Conservation (phyloP, 2,113 vertebrate species). For the Leucopsar rothschildi region DNA sequence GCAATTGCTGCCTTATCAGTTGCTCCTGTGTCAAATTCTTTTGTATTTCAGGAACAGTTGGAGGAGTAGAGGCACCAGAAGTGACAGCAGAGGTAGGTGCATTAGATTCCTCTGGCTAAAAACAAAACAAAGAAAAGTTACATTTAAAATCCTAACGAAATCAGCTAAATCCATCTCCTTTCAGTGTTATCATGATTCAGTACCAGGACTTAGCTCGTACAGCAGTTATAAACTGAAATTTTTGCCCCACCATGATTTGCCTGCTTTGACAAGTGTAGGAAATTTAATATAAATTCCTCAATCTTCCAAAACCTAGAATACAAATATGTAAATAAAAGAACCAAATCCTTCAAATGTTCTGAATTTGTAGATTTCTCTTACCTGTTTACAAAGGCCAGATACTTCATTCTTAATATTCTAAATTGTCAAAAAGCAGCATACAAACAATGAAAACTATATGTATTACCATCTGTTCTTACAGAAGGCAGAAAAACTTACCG, state of each 20-base stretch:
- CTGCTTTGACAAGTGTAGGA: not conserved
- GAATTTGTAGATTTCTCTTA: not conserved
- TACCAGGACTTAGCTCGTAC: not conserved
- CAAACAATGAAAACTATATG: not conserved
- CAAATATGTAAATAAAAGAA: not conserved
- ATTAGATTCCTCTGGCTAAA: conserved; percentile 85
- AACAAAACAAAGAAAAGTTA: conserved; percentile 54
- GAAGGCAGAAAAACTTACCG: conserved; percentile 81
- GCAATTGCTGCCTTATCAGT: conserved; percentile 92
- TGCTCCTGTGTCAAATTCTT: conserved; percentile 94
- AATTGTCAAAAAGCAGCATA: not conserved
- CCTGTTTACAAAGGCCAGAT: not conserved
- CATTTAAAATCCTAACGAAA: not conserved
- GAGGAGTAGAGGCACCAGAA: conserved; percentile 67
- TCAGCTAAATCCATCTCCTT: not conserved
- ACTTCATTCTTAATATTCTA: not conserved
- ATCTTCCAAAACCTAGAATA: not conserved
- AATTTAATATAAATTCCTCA: not conserved
- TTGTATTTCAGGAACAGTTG: conserved; percentile 77
- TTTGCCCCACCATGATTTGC: not conserved
- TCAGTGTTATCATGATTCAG: not conserved
- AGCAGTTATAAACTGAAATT: not conserved
- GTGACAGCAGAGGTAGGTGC: conserved; percentile 73
- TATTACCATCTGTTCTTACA: conserved; percentile 29
- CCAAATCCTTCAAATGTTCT: not conserved